phyloP scores from a whole-genome alignment of 2,113 vertebrate genomes.

The Hoplias malabaricus region DNA sequence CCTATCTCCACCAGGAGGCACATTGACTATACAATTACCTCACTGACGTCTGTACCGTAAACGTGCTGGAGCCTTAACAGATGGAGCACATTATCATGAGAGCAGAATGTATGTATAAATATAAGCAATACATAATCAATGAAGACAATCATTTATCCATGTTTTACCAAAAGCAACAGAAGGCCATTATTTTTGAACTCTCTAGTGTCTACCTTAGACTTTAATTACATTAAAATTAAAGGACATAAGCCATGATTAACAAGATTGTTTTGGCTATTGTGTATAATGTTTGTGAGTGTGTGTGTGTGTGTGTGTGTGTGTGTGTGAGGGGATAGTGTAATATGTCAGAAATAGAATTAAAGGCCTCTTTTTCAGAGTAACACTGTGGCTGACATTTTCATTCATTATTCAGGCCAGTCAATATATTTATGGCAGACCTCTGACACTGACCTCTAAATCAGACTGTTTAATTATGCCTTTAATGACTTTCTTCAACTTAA shows the following conservation, averaged over 20 bases:
- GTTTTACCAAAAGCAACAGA: background rate
- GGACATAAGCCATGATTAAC: background rate
- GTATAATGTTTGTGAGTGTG: background rate
- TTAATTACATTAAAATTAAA: background rate
- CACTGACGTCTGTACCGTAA: background rate
- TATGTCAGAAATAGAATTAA: background rate
- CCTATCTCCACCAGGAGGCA: slow-evolving; percentile 29
- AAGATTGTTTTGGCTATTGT: background rate
- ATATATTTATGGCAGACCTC: slow-evolving; percentile 13
- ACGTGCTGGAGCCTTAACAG: background rate
- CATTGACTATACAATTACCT: slow-evolving; percentile 1
- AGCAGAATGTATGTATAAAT: background rate
- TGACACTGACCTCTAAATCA: slow-evolving; percentile 23
- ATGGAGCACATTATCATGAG: background rate
- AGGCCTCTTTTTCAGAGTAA: background rate
- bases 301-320: background rate
- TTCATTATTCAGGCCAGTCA: background rate
- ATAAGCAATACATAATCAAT: background rate
- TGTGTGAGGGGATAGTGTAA: background rate
- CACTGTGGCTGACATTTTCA: background rate
- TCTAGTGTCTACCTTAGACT: background rate
- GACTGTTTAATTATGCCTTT: background rate
- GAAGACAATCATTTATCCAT: background rate
- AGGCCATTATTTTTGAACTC: background rate
- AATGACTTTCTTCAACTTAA: background rate